Percentiles rank a stretch among this genome's conserved stretches.
Conservation (phyloP, 2,888 invertebrate genomes). For the Dioctria rufipes region DNA sequence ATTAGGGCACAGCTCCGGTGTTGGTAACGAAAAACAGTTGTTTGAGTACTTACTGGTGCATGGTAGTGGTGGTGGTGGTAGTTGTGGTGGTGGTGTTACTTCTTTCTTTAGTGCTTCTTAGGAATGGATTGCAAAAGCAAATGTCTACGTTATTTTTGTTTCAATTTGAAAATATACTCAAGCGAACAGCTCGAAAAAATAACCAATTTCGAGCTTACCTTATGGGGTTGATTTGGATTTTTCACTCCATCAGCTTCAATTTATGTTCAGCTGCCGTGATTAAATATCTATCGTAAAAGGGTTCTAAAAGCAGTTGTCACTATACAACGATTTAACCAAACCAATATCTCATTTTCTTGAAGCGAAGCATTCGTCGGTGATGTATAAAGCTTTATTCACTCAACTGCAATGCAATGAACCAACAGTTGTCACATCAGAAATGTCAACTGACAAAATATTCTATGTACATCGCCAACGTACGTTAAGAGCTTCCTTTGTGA, state of each 20-base stretch:
- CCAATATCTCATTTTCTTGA: constrained; percentile 45
- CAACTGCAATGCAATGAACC: constrained; percentile 30
- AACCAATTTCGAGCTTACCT: constrained; percentile 27
- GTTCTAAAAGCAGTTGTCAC: constrained; percentile 50
- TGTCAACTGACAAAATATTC: neutral
- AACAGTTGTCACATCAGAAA: neutral
- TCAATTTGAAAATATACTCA: neutral
- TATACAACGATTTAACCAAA: neutral
- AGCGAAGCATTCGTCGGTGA: constrained; percentile 16
- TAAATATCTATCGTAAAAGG: constrained; percentile 46
- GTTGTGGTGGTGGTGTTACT: neutral
- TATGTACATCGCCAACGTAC: neutral
- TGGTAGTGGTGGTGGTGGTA: neutral
- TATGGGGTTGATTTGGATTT: constrained; percentile 39
- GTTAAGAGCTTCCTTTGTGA: neutral
- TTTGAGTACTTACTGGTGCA: neutral
- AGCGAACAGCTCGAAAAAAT: constrained; percentile 28
- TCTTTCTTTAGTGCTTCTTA: neutral
- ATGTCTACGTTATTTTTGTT: neutral
- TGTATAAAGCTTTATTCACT: constrained; percentile 33
- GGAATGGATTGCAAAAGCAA: neutral
- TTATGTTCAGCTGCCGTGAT: constrained; percentile 45
- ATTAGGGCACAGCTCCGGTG: constrained; percentile 44
- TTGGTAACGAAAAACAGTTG: constrained; percentile 17
- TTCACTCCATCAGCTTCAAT: constrained; percentile 43